Percentiles rank a stretch among this genome's conserved stretches.
phyloP scores from a whole-genome alignment of 2,113 vertebrate species.

The Ophiodon elongatus region DNA sequence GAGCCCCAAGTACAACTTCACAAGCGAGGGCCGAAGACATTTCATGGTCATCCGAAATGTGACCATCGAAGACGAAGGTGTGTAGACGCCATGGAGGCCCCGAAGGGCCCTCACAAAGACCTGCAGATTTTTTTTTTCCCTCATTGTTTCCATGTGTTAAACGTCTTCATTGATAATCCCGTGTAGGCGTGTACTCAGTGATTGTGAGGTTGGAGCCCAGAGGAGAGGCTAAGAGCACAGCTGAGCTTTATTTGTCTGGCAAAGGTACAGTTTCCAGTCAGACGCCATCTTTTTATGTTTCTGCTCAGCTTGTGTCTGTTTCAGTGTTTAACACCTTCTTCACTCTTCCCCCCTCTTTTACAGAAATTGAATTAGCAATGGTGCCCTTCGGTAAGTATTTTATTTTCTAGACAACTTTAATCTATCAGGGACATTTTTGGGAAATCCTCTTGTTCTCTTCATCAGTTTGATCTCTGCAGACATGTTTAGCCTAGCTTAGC shows the following conservation, averaged over 20 bases:
- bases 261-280: constrained; percentile 88
- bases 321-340: constrained; percentile 61
- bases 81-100: constrained; percentile 64
- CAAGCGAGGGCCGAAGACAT: constrained; percentile 94
- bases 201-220: constrained; percentile 97
- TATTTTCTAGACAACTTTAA: neutral
- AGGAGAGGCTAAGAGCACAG: constrained; percentile 98
- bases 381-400: constrained; percentile 90
- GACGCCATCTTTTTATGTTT: constrained; percentile 46
- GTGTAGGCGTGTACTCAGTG: constrained; percentile 96
- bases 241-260: constrained; percentile 96
- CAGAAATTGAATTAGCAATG: constrained; percentile 95
- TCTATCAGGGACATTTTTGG: constrained; percentile 18
- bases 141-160: constrained; percentile 66
- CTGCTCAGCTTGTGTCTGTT: constrained; percentile 22
- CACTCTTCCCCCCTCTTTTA: constrained; percentile 72
- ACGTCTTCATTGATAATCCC: constrained; percentile 77
- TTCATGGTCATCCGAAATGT: constrained; percentile 99
- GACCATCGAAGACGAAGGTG: constrained; percentile 97
- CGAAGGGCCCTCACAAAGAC: constrained; percentile 9
- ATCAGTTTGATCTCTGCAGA: neutral
- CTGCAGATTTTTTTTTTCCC: constrained; percentile 9
- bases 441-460: constrained; percentile 33
- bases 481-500: neutral
- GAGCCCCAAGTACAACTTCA: constrained; percentile 97